Evolutionary conservation across 2,888 invertebrate genomes (phyloP).

Genomic region (Creontiades dilutus): DNA sequence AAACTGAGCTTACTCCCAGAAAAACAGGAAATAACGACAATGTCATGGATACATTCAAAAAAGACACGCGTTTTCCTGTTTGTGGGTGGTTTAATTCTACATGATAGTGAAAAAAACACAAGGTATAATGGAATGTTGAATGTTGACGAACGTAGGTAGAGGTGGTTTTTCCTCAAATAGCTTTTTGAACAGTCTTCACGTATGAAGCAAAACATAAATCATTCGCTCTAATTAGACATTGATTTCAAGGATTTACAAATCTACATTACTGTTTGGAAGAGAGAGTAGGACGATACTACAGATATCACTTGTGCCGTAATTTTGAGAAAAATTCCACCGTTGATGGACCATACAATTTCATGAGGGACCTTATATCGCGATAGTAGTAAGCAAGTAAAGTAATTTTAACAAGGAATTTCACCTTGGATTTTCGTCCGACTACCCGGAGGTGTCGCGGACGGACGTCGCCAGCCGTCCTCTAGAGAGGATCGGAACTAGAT

Average conservation of each 20-base stretch:
- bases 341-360: constrained; percentile 18
- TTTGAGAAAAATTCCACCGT: constrained; percentile 14
- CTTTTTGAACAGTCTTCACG: neutral
- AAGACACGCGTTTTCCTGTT: constrained; percentile 12
- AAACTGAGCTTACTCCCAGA: constrained; percentile 26
- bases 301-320: constrained; percentile 30
- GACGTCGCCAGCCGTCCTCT: too few relatives aligned
- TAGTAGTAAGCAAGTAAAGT: too few relatives aligned
- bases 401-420: too few relatives aligned
- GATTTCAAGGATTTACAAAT: constrained; percentile 44
- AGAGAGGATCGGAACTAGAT: too few relatives aligned
- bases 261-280: constrained; percentile 28
- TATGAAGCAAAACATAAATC: constrained; percentile 32
- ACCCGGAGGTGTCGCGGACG: too few relatives aligned
- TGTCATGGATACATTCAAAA: constrained; percentile 26
- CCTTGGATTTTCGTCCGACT: too few relatives aligned
- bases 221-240: neutral
- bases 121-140: neutral
- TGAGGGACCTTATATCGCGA: neutral
- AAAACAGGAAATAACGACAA: constrained; percentile 18
- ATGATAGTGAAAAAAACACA: neutral
- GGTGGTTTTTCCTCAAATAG: neutral
- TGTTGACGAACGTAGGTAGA: neutral
- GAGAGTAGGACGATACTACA: constrained; percentile 26
- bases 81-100: neutral